Evolutionary conservation across 2,113 vertebrate genomes (phyloP).

Genomic region (Gobio gobio): DNA sequence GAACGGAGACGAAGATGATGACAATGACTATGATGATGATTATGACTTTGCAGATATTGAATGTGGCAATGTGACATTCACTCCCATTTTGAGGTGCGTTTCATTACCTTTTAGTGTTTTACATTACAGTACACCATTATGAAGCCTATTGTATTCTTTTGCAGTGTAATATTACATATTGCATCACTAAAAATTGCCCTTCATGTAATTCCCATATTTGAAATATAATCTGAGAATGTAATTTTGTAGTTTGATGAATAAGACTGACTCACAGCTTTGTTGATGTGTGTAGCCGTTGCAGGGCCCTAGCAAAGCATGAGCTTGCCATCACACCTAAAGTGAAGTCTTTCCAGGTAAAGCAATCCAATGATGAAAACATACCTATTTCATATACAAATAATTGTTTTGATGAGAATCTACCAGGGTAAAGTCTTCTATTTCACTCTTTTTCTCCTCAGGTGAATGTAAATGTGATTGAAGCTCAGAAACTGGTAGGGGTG

Average conservation of each 20-base stretch:
- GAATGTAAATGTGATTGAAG: slow-evolving; percentile 88
- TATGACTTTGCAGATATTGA: slow-evolving; percentile 82
- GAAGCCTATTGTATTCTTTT: not conserved
- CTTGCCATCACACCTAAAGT: slow-evolving; percentile 72
- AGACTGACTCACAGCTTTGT: slow-evolving; percentile 55
- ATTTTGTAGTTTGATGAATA: not conserved
- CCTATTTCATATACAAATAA: not conserved
- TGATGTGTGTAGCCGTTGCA: slow-evolving; percentile 75
- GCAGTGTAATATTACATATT: not conserved
- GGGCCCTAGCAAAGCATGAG: slow-evolving; percentile 69
- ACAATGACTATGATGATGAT: slow-evolving; percentile 80
- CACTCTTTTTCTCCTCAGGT: slow-evolving; percentile 70
- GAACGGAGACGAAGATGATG: slow-evolving; percentile 78
- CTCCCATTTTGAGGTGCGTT: slow-evolving; percentile 84
- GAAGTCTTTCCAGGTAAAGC: slow-evolving; percentile 86
- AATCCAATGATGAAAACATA: not conserved
- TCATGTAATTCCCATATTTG: not conserved
- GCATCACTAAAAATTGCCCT: not conserved
- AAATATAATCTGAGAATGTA: not conserved
- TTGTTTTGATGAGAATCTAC: not conserved
- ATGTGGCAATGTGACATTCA: slow-evolving; percentile 77
- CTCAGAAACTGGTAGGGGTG: slow-evolving; percentile 90
- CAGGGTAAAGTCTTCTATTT: not conserved
- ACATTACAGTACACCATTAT: not conserved
- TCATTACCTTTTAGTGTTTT: not conserved